Evolutionary conservation across 2,113 vertebrate species (phyloP), one percentile per base, ranked within the genome.

Genomic region (Malurus melanocephalus): DNA sequence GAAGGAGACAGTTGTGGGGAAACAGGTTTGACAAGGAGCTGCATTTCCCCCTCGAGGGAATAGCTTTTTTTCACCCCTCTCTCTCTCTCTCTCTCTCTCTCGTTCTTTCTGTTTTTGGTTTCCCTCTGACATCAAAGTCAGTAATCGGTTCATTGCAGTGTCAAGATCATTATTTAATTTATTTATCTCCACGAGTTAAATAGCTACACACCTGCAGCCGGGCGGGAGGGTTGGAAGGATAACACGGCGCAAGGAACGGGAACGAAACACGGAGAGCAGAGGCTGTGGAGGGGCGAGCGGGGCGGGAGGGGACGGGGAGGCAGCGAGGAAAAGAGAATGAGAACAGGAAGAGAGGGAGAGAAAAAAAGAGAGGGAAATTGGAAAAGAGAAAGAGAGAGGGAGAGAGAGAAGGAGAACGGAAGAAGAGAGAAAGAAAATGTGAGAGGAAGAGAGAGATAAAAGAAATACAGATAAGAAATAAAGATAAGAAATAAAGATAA

Each of bases 1-100:
- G 93, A 93, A 96, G 84, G 83, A 97, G 96, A 96, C 91, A 97
- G 97, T 98, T 97, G 98, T 97, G 97, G 98, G 97, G 97, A 98
- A 98, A 99, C 98, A 96, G 96, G 99, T 99, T 97, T 96, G 97
- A 97, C 98, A 83, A 95, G 97, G 96, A 97, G 97, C 95, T 84
- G 96, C 95, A 27, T 56, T 75, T 73, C 76, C 96, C 97, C 96
- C 95, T 94, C 84, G 71, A 89, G 98, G 96, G 97, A 97, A 97
- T 93, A 95, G 83, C 89, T 84, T 79, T 67, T 95, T 87, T 87
- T 66, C 27, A n/a, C 45, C 33, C 42, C 40, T 35, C 64, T 95
- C 73, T 61, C 67, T 89, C 87, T 68, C 80, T 81, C n/a, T n/a
- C 90, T 82, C 76, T 2, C 68, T 6, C 43, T 5, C 94, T 94